A percentile compares a stretch with the other conserved stretches of the same genome.
Conservation (phyloP, 2,888 invertebrate genomes). For the Anthrax anthrax region DNA sequence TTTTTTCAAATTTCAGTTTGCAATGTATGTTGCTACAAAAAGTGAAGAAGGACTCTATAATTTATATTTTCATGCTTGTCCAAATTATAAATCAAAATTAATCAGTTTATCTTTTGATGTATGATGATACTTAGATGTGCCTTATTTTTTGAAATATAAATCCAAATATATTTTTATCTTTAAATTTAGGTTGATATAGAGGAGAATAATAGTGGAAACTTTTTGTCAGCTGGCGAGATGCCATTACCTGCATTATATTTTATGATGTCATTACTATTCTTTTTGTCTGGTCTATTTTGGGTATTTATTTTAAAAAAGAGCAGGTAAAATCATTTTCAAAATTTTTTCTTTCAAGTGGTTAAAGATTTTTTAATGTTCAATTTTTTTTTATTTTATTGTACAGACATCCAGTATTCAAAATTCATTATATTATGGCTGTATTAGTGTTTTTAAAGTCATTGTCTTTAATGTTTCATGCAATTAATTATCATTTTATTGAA, state of each 20-base stretch:
- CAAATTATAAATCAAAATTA: slow-evolving; percentile 43
- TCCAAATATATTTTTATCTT: not conserved
- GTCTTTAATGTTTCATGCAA: slow-evolving; percentile 87
- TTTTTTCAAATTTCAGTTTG: slow-evolving; percentile 44
- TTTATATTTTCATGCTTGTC: slow-evolving; percentile 90
- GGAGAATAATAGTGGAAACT: slow-evolving; percentile 75
- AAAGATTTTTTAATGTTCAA: too few species aligned
- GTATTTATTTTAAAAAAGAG: slow-evolving; percentile 71
- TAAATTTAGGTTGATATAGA: slow-evolving; percentile 62
- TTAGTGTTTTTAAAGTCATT: slow-evolving; percentile 83
- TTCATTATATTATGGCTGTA: slow-evolving; percentile 93
- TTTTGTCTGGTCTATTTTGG: slow-evolving; percentile 85
- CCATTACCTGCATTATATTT: slow-evolving; percentile 86
- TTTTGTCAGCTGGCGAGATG: slow-evolving; percentile 90
- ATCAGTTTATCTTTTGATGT: slow-evolving; percentile 49
- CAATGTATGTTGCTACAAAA: slow-evolving; percentile 56
- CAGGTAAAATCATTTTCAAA: slow-evolving; percentile 35
- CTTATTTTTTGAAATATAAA: not conserved
- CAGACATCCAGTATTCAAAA: slow-evolving; percentile 76
- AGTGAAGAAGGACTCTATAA: slow-evolving; percentile 87
- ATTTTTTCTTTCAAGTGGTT: too few species aligned
- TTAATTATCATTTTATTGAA: slow-evolving; percentile 89
- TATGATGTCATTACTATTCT: slow-evolving; percentile 80
- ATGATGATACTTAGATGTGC: slow-evolving; percentile 27
- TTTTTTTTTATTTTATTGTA: slow-evolving; percentile 17